These are phyloP conservation scores for Xenotilapia leptura DNA, from an alignment of 2,113 vertebrate species.

Conservation along the genomic window DNA sequence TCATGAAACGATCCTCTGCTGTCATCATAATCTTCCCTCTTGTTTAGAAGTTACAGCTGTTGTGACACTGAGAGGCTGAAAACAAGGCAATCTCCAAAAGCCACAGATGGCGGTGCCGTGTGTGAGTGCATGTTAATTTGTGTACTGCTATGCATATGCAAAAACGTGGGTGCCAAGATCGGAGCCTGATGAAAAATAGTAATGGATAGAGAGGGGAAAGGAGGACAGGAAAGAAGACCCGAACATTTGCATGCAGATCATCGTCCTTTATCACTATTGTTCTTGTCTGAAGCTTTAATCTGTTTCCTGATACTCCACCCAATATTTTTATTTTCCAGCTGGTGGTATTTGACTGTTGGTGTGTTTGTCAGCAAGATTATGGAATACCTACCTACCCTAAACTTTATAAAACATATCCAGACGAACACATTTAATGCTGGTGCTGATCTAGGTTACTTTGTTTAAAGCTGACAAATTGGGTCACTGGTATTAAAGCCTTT, in stretches of 20 bases:
- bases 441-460: background rate
- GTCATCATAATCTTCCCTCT: background rate
- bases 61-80: background rate
- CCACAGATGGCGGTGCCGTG: constrained; percentile 7
- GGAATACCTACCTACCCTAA: background rate
- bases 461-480: background rate
- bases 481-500: background rate
- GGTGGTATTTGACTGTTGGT: background rate
- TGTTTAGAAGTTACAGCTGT: constrained; percentile 22
- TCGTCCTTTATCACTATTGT: background rate
- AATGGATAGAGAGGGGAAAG: background rate
- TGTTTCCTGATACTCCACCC: background rate
- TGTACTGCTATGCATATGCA: background rate
- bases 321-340: background rate
- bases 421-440: background rate
- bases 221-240: background rate
- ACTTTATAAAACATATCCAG: background rate
- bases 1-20: background rate
- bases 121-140: constrained; percentile 5
- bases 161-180: background rate
- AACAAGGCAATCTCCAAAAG: constrained; percentile 2
- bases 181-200: background rate
- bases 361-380: background rate
- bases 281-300: background rate
- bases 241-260: background rate